A percentile compares a stretch with the other conserved stretches of the same genome.
Conservation (phyloP, 1,140 invertebrate genomes). For the Riptortus pedestris region DNA sequence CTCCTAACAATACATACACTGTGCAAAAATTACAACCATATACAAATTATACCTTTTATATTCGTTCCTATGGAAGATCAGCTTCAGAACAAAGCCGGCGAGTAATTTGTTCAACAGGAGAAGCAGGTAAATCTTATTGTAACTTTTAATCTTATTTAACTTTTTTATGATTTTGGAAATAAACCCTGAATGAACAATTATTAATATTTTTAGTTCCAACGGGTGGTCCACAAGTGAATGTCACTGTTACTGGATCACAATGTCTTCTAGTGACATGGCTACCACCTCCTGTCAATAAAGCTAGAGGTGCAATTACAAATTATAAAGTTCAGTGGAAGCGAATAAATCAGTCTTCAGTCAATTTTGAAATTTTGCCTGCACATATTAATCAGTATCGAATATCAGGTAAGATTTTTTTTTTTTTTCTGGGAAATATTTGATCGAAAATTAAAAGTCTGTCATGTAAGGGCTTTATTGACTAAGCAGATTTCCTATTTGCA, state of each 20-base stretch:
- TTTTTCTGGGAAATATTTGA: no score
- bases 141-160: slow-evolving; percentile 11
- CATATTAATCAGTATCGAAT: slow-evolving; percentile 40
- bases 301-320: slow-evolving; percentile 46
- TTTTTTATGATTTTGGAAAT: no score
- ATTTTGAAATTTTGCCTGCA: slow-evolving; percentile 39
- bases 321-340: slow-evolving; percentile 54
- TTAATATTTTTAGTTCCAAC: slow-evolving; percentile 47
- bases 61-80: slow-evolving; percentile 49
- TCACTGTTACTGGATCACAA: slow-evolving; percentile 42
- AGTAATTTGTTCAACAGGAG: slow-evolving; percentile 48
- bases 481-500: no score
- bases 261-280: slow-evolving; percentile 50
- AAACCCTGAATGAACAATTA: no score
- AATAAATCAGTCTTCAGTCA: slow-evolving; percentile 40
- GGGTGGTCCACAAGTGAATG: slow-evolving; percentile 44
- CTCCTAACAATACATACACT: slow-evolving; percentile 42
- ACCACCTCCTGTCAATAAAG: slow-evolving; percentile 42
- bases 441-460: no score
- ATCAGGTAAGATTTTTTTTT: slow-evolving; percentile 39
- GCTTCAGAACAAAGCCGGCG: slow-evolving; percentile 51
- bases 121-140: slow-evolving; percentile 41
- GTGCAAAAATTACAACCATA: slow-evolving; percentile 47
- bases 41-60: slow-evolving; percentile 58
- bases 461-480: no score